Evolutionary conservation across 2,888 invertebrate species (phyloP).

Genomic region (Phaonia tiefii): DNA sequence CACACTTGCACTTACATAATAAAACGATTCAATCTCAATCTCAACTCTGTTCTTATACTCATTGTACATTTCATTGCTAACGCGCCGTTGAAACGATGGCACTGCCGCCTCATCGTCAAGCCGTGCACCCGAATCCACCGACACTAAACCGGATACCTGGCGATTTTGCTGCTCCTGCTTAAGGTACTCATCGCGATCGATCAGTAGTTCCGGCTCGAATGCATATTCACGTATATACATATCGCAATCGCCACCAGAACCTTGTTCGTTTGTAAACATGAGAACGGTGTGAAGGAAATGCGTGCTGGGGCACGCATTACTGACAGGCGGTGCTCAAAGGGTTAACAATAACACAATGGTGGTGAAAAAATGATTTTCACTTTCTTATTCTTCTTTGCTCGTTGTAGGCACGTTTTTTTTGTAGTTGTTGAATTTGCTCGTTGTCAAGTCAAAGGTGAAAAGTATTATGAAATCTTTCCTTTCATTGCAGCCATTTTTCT

Average conservation of each 20-base stretch:
- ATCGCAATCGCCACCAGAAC: conserved; percentile 72
- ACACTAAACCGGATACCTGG: conserved; percentile 72
- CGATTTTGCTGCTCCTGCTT: conserved; percentile 70
- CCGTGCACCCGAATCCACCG: conserved; percentile 71
- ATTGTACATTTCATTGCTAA: conserved; percentile 72
- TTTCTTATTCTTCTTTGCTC: too few relatives aligned
- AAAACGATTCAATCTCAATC: conserved; percentile 79
- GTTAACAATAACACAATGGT: conserved; percentile 40
- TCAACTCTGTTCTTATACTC: conserved; percentile 78
- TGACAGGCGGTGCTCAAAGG: neutral
- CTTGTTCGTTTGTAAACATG: conserved; percentile 76
- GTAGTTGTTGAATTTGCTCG: too few relatives aligned
- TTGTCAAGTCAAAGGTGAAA: neutral
- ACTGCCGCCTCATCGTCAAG: conserved; percentile 55
- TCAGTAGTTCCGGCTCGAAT: conserved; percentile 79
- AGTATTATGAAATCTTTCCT: neutral
- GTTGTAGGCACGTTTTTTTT: too few relatives aligned
- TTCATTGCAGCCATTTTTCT: neutral
- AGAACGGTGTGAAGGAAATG: conserved; percentile 32
- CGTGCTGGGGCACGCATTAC: conserved; percentile 20
- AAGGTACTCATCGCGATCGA: conserved; percentile 76
- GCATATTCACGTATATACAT: conserved; percentile 79
- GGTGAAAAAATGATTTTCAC: too few relatives aligned
- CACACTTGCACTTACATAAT: conserved; percentile 76
- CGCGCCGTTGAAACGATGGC: conserved; percentile 68